Evolutionary conservation across 2,113 vertebrate genomes (phyloP), one percentile per base, ranked within the genome.

Genomic region (Lophius piscatorius): DNA sequence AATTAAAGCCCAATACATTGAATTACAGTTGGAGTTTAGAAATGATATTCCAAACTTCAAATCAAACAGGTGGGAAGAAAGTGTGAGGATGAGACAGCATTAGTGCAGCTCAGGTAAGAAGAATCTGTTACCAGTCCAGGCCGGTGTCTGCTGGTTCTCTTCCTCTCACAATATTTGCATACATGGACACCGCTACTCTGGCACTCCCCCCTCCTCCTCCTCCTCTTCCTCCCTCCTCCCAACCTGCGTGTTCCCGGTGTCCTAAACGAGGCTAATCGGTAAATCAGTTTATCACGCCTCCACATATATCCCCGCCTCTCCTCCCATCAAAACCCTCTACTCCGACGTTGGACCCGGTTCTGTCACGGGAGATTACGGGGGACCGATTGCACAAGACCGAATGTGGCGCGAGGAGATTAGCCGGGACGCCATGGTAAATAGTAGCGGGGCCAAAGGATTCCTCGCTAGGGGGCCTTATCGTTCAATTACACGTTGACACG

Each of bases 401-500:
- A 94, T 96, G 95, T 97, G 96, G 93, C 91, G 86, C 87, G 90
- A 73, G 88, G 93, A 97, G 96, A 99, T 99, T 99, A 98, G 94
- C 92, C 21, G 61, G 84, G 78, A 73, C 88, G 94, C 93, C 94
- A 94, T 92, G 95, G 95, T 95, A 85, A 96, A 96, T 90, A 93
- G 94, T 94, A 93, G 93, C 92, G 92, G 94, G 95, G 96, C 95
- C 95, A 95, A 95, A 93, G 92, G 94, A 95, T 95, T 95, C 95
- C 95, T 95, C 91, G 91, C 90, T 94, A 97, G 93, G 92, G 95
- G 94, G 94, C 95, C 96, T 98, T 98, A 98, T 98, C 97, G 91
- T 94, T 94, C 95, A 95, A 94, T 95, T 96, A 96, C 96, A 98
- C 94, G 96, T 95, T 95, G 95, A 95, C 94, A 97, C 93, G 94